Evolutionary conservation across 2,113 vertebrate species (phyloP), one percentile per base, ranked within the genome.

Genomic region (Irena cyanogastra): DNA sequence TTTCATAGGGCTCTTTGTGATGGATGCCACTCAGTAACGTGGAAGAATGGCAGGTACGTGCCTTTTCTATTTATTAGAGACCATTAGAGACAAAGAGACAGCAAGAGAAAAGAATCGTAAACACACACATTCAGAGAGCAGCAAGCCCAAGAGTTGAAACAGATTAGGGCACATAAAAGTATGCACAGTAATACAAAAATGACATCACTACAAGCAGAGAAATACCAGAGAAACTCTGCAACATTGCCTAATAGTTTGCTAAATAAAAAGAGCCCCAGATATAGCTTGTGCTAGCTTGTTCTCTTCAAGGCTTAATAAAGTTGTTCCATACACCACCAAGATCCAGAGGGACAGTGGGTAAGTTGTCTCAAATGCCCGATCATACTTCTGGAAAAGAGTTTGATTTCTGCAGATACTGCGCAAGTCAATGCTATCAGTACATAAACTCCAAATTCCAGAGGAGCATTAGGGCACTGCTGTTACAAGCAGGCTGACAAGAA

Each of bases 261-360:
- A 90, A 91, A 72, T 53, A 66, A 72, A 85, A 75, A 50, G 45
- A 75, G 26, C 13, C 59, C 27, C 16, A 79, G 54, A 78, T 6
- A 20, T 7, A 49, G 19, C 11, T 60, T 78, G 44, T 68, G 78
- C n/a, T 52, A 47, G 16, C 76, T 45, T 45, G 27, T 57, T 91
- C 47, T 78, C n/a, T 39, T 68, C 53, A 75, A 28, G 44, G 66
- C 42, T 44, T 24, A 54, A 61, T 9, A 15, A 66, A 68, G 47
- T 28, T 4, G 0, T 24, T 33, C 28, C 0, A 0, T 26, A 74
- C 18, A 44, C 6, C 19, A 79, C n/a, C 3, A 4, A 74, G 39
- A 87, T 24, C 35, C 45, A 65, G 33, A 84, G 41, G 45, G 35
- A 54, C 23, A 37, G 15, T 1, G 24, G n/a, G 27, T 28, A 76